phyloP scores from a whole-genome alignment of 2,888 invertebrate genomes.

The Julus scanicus region DNA sequence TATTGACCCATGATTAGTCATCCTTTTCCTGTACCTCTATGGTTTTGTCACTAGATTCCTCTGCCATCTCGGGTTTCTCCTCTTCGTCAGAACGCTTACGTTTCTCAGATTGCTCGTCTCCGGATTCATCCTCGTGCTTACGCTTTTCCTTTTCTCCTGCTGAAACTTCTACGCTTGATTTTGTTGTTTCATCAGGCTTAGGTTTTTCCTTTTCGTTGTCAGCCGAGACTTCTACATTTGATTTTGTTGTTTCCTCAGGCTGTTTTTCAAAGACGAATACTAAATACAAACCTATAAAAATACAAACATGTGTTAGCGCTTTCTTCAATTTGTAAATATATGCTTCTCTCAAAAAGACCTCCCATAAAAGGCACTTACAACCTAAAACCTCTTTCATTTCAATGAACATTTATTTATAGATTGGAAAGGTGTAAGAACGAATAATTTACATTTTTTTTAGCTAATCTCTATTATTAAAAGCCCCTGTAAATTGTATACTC shows the following conservation, averaged over 20 bases:
- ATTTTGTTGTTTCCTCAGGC: not conserved
- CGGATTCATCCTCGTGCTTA: not conserved
- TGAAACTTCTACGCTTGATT: no score
- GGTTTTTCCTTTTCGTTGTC: not conserved
- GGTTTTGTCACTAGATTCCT: not conserved
- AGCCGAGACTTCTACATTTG: not conserved
- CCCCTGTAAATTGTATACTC: constrained; percentile 67
- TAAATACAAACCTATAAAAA: constrained; percentile 79
- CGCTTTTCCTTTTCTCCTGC: no score
- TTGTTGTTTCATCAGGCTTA: not conserved
- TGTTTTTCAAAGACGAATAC: constrained; percentile 84
- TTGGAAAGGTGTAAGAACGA: no score
- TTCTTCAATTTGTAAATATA: not conserved
- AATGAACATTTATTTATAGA: no score
- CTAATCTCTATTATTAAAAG: not conserved
- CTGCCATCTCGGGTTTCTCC: not conserved
- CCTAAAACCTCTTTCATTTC: not conserved
- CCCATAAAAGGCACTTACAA: not conserved
- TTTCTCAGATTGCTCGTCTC: not conserved
- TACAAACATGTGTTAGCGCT: constrained; percentile 46
- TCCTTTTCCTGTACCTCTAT: not conserved
- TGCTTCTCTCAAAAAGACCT: not conserved
- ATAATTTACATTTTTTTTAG: not conserved
- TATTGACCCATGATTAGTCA: not conserved
- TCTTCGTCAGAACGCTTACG: not conserved